Conservation (phyloP, 2,888 invertebrate species). For the Masnerella sp. region DNA sequence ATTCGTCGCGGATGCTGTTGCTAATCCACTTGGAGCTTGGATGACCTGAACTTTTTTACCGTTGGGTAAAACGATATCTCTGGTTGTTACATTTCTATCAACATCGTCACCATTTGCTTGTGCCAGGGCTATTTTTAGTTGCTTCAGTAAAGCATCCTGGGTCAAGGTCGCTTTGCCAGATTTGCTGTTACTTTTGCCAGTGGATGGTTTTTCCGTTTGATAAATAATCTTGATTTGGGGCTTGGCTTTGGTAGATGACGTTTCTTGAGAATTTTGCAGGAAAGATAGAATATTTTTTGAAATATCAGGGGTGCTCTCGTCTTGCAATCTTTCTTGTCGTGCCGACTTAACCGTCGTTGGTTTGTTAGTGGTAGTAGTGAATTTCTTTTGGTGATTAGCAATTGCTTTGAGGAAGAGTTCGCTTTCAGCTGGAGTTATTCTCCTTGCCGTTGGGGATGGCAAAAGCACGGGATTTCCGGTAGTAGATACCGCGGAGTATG, state of each 20-base stretch:
- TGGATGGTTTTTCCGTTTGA: conserved; percentile 76
- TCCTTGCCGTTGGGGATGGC: conserved; percentile 70
- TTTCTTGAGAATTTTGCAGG: conserved; percentile 66
- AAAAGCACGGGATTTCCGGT: conserved; percentile 66
- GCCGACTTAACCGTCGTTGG: conserved; percentile 34
- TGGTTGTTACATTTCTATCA: conserved; percentile 84
- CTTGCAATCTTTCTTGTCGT: conserved; percentile 63
- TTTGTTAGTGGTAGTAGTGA: conserved; percentile 63
- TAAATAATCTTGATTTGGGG: conserved; percentile 78
- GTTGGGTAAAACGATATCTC: conserved; percentile 84
- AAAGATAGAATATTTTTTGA: conserved; percentile 54
- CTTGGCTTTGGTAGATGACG: conserved; percentile 66
- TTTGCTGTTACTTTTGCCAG: conserved; percentile 45
- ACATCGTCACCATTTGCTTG: conserved; percentile 83
- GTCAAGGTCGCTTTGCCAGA: conserved; percentile 66
- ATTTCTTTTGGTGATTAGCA: conserved; percentile 75
- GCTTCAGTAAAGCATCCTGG: conserved; percentile 80
- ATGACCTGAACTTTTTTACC: conserved; percentile 85
- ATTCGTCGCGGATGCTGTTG: conserved; percentile 64
- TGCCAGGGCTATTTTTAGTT: conserved; percentile 85
- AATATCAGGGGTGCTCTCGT: conserved; percentile 45
- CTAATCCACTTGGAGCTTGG: conserved; percentile 68
- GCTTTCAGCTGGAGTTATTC: conserved; percentile 73
- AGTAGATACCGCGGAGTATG: conserved; percentile 52
- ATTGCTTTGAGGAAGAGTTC: conserved; percentile 75